Base-by-base conservation (phyloP, 2,797 vertebrate genomes). In the Melanotaenia parkinsoni region DNA sequence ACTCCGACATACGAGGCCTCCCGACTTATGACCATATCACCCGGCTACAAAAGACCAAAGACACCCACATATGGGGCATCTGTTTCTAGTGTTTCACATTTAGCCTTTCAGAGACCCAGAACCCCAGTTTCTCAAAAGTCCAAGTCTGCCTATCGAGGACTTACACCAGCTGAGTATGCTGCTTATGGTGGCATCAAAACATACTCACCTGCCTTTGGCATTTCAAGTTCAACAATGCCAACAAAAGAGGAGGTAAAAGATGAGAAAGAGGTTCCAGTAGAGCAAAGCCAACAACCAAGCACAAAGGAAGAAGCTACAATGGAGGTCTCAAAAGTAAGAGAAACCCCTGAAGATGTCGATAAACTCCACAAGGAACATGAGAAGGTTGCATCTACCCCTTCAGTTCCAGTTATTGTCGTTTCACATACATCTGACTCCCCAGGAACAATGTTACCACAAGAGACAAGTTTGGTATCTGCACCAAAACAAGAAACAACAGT, bases 161-260 rank as follows among this genome's bases (percentile, higher is more conserved):
- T 95, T 77, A 95, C 92, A 24, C 94, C 94, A 0, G 89, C 91
- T 77, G 94, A 93, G 84, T 94, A 95, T 75, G 83, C 91, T 51
- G 93, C 94, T 74, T 79, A 93, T 18, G 94, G 95, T 2, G 93
- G 94, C 69, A 95, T 95, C 38, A 90, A 86, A 79, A 92, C 87
- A 3, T 86, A 74, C 70, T 73, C 90, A 56, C 92, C 94, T 32
- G 86, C 90, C 14, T 94, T 88, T 84, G 91, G 90, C 28, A 79
- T 94, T 8, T 76, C 82, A 18, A 83, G 66, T 60, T 72, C 82
- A 33, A 75, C 66, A 58, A 65, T 51, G 0, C 32, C 32, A 58
- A 53, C 82, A 61, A 73, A 83, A 38, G 87, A 91, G 33, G 86
- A 79, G 26, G 63, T 79, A 61, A 54, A 78, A 86, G 62, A 38